phyloP scores from a whole-genome alignment of 2,797 vertebrate genomes.

The Uromys caudimaculatus region DNA sequence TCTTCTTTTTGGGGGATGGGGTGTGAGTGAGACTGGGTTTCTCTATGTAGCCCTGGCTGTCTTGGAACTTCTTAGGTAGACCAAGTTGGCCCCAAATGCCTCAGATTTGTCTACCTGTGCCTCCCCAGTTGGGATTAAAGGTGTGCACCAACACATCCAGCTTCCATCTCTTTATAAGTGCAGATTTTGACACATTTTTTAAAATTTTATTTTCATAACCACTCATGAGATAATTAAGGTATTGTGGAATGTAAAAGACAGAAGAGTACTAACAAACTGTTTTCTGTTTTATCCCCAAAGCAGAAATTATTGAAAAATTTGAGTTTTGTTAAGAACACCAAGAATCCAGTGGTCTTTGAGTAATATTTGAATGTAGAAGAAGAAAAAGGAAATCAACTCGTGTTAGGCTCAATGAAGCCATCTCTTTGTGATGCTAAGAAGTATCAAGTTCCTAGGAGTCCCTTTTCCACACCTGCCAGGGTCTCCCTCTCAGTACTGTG shows the following conservation, averaged over 20 bases:
- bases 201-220: constrained; percentile 55
- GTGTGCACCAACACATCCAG: not conserved
- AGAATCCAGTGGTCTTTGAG: constrained; percentile 44
- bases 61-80: not conserved
- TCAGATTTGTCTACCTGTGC: not conserved
- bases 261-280: not conserved
- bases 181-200: constrained; percentile 17
- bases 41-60: not conserved
- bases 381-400: not conserved
- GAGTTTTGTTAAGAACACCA: constrained; percentile 64
- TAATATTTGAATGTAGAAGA: constrained; percentile 40
- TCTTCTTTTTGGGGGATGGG: not conserved
- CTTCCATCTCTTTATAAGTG: constrained; percentile 24
- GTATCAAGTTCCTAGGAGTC: not conserved
- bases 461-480: not conserved
- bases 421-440: constrained; percentile 9
- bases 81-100: not conserved
- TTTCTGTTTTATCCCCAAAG: constrained; percentile 35
- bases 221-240: constrained; percentile 37
- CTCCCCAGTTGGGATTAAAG: not conserved
- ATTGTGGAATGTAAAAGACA: not conserved
- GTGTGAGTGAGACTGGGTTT: not conserved
- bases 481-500: not conserved
- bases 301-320: constrained; percentile 59
- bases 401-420: constrained; percentile 1